Base-by-base conservation (phyloP, 1,140 invertebrate species). In the Camponotus pennsylvanicus region DNA sequence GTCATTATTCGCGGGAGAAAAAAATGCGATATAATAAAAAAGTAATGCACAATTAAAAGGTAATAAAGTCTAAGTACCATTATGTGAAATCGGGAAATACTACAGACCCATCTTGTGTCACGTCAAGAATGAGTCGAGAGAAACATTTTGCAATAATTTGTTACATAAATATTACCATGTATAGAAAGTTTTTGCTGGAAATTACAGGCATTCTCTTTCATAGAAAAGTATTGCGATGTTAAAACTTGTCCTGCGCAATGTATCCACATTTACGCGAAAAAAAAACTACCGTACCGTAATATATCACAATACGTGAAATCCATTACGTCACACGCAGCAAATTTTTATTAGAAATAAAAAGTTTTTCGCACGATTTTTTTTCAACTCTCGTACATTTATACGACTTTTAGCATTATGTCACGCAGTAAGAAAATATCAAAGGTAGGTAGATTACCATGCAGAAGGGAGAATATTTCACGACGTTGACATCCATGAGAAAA, bases 381-480 rank as follows among this genome's bases (percentile, higher is more conserved):
- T 61, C 18, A 15, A 21, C 49, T 57, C 27, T n/a, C 9, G 1
- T 11, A n/a, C 34, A 13, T 34, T 42, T 32, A 42, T 49, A 18
- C 49, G 27, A 79, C 61, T 52, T 57, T n/a, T 52, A 59, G 66
- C 34, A 61, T 86, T 70, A 80, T 86, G 45, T 57, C 61, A 21
- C 5, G 13, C 1, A 59, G 49, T 67, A 61, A 69, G 42, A 49
- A 80, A 70, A 86, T 80, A 67, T 34, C 52, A 8, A 32, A 79
- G 75, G 67, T 86, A 83, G 67, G 67, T 83, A 59, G 69, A 84
- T 86, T 84, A 84, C 6, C 21, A 40, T 27, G 34, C 8, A 8
- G 45, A 73, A 40, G 66, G 34, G 66, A 73, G 21, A 71, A 86
- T 86, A 86, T 67, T 84, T 83, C 79, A 73, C 18, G 15, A 8